phyloP scores from a whole-genome alignment of 2,888 invertebrate species.

The Pinctada fucata region DNA sequence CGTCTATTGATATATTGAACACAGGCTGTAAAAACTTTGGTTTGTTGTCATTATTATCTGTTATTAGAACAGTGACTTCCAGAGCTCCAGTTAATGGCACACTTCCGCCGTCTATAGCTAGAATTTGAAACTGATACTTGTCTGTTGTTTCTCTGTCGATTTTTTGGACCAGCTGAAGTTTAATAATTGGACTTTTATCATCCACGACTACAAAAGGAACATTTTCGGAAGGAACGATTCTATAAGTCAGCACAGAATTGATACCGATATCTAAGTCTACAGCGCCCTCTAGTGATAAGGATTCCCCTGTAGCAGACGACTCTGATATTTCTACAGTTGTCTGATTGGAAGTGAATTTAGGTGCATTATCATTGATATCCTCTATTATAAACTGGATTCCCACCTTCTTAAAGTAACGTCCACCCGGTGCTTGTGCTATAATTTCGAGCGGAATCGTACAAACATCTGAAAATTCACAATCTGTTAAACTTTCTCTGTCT shows the following conservation, averaged over 20 bases:
- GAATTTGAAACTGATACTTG: constrained; percentile 54
- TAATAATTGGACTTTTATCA: constrained; percentile 58
- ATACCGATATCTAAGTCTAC: constrained; percentile 58
- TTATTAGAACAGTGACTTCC: constrained; percentile 50
- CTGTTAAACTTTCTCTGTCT: constrained; percentile 53
- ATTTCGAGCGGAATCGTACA: constrained; percentile 58
- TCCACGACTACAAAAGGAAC: constrained; percentile 53
- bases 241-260: constrained; percentile 56
- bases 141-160: constrained; percentile 60
- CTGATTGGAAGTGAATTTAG: constrained; percentile 53
- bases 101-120: constrained; percentile 61
- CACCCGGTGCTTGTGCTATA: constrained; percentile 55
- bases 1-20: constrained; percentile 58
- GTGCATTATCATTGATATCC: constrained; percentile 66
- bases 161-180: constrained; percentile 51
- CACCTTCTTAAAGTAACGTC: constrained; percentile 60
- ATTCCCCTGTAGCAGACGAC: constrained; percentile 50
- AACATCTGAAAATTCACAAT: constrained; percentile 46
- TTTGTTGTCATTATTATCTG: constrained; percentile 61
- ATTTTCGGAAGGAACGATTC: constrained; percentile 42
- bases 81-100: constrained; percentile 51
- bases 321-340: constrained; percentile 56
- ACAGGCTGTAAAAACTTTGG: constrained; percentile 53
- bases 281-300: constrained; percentile 54
- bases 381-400: constrained; percentile 56